phyloP scores from a whole-genome alignment of 2,113 vertebrate species.

The Ictidomys tridecemlineatus region DNA sequence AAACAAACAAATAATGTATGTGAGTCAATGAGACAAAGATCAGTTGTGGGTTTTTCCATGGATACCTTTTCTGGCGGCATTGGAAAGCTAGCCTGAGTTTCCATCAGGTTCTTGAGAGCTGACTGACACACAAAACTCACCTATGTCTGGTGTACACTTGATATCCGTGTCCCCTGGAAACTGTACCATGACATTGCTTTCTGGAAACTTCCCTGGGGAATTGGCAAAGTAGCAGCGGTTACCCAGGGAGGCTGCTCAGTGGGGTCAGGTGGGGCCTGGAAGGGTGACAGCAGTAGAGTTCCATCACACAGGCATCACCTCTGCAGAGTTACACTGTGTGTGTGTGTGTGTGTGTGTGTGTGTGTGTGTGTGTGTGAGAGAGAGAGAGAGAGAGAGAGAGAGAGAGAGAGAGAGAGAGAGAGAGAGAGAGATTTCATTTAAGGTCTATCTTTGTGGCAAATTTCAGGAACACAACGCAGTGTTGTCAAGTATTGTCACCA shows the following conservation, averaged over 20 bases:
- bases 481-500: too few species aligned
- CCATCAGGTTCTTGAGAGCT: not conserved
- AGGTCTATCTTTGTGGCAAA: too few species aligned
- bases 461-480: not conserved
- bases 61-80: not conserved
- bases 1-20: not conserved
- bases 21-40: not conserved
- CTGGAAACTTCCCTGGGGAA: conserved; percentile 31
- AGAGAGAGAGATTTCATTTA: too few species aligned
- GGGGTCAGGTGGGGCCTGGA: too few species aligned
- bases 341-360: not conserved
- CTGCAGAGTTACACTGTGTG: rapidly evolving
- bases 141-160: too few species aligned
- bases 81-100: not conserved
- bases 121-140: too few species aligned
- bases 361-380: too few species aligned
- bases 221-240: not conserved
- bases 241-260: not conserved
- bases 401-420: too few species aligned
- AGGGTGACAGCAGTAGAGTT: too few species aligned
- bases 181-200: not conserved
- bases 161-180: not conserved
- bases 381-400: too few species aligned
- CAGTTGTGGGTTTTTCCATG: not conserved
- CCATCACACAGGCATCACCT: not conserved